phyloP scores from a whole-genome alignment of 2,113 vertebrate genomes.

The Neotoma lepida region DNA sequence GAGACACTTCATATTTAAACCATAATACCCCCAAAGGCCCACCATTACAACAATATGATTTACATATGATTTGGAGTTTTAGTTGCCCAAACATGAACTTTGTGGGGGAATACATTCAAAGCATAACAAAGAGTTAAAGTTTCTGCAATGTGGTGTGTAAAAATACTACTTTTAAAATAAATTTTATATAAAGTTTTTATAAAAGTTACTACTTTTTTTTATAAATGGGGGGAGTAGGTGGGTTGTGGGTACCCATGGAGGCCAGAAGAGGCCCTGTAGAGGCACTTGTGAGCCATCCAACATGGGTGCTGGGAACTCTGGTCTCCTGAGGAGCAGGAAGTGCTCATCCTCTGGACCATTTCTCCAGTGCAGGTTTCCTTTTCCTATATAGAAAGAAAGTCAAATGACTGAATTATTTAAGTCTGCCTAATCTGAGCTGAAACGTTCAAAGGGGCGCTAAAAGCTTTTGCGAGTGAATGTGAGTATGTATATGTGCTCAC shows the following conservation, averaged over 20 bases:
- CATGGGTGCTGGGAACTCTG: neutral
- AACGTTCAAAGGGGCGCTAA: neutral
- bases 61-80: neutral
- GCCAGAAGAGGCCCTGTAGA: neutral
- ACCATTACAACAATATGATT: neutral
- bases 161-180: neutral
- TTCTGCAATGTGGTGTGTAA: slow-evolving; percentile 25
- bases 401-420: slow-evolving; percentile 28
- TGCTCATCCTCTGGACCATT: neutral
- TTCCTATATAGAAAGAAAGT: neutral
- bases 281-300: neutral
- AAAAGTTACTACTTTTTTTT: neutral
- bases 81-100: neutral
- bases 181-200: too few relatives aligned
- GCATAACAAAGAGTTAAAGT: neutral
- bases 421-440: neutral
- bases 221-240: neutral
- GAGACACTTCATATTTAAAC: neutral
- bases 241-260: neutral
- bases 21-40: neutral
- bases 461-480: neutral
- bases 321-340: neutral
- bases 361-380: neutral
- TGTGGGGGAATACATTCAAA: neutral
- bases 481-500: neutral